phyloP scores from a whole-genome alignment of 2,113 vertebrate genomes.

The Eonycteris spelaea region DNA sequence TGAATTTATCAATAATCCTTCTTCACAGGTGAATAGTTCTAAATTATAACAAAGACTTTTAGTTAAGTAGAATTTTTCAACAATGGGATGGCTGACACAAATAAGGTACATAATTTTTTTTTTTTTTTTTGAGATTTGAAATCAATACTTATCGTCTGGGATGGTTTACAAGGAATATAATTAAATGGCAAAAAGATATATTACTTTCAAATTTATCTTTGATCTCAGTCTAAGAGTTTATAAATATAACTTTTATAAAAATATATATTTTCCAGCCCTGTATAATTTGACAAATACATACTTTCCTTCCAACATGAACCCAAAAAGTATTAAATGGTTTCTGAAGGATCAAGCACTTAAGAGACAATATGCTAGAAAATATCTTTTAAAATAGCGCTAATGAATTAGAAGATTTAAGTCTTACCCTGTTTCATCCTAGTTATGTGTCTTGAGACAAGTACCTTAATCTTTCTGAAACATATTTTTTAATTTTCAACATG shows the following conservation, averaged over 20 bases:
- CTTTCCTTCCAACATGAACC: neutral
- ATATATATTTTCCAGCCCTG: neutral
- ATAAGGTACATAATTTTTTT: neutral
- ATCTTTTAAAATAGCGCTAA: neutral
- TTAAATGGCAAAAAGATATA: neutral
- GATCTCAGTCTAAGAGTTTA: neutral
- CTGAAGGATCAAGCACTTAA: neutral
- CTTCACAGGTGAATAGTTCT: neutral
- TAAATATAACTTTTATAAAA: neutral
- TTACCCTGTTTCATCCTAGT: neutral
- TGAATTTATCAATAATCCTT: neutral
- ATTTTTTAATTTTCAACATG: neutral
- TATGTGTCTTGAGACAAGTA: neutral
- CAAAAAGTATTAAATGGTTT: neutral
- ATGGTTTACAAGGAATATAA: neutral
- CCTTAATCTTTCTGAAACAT: neutral
- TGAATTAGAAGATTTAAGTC: neutral
- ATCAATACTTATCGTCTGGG: neutral
- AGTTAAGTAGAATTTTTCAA: neutral
- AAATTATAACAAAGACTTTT: neutral
- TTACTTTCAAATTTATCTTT: neutral
- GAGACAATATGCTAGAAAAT: neutral
- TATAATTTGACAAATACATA: neutral
- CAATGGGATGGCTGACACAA: neutral
- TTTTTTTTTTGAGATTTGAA: neutral